Evolutionary conservation across 2,888 invertebrate species (phyloP), one percentile per base, ranked within the genome.

Genomic region (Endomychus coccineus): DNA sequence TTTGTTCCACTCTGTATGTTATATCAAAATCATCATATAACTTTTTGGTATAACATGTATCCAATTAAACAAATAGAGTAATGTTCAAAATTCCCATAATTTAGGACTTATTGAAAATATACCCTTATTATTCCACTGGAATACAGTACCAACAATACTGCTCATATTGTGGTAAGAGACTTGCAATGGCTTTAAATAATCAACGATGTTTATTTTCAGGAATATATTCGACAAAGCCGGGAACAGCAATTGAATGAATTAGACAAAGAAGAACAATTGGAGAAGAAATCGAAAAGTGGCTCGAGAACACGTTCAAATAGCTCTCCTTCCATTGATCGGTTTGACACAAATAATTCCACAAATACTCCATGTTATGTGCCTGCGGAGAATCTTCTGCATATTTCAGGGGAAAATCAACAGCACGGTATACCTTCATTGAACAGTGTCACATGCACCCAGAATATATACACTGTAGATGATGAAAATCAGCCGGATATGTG

Each of bases 221-320:
- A 80, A 51, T 78, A 80, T 61, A 79, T 86, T 54, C 72, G 83
- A 4, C 81, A 84, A 53, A 87, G 87, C 1, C 78, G 84, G 37
- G 87, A 87, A 59, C 84, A 83, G 52, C 77, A 83, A 22, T 66
- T 87, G 40, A 82, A 87, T 59, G 77, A 79, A 56, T 62, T 79
- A 46, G 80, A 77, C 39, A 63, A 62, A 39, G 54, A 56, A 36
- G 56, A 59, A 32, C 51, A 54, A 33, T 40, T 58, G 36, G 57
- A 57, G 39, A 54, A 55, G 43, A 42, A 46, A 16, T 41, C 35
- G 24, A 43, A 28, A 40, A 39, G 23, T 30, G 43, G 15, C 34
- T 39, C 24, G 23, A 38, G 21, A 35, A 43, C 27, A 33, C 44
- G 31, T 34, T 45, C 31, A 28, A 46, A 33, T 42, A 59, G 58